These are phyloP conservation scores for Phymanthus crucifer DNA, from an alignment of 92 coral and sea anemone genomes.

Conservation along the genomic window DNA sequence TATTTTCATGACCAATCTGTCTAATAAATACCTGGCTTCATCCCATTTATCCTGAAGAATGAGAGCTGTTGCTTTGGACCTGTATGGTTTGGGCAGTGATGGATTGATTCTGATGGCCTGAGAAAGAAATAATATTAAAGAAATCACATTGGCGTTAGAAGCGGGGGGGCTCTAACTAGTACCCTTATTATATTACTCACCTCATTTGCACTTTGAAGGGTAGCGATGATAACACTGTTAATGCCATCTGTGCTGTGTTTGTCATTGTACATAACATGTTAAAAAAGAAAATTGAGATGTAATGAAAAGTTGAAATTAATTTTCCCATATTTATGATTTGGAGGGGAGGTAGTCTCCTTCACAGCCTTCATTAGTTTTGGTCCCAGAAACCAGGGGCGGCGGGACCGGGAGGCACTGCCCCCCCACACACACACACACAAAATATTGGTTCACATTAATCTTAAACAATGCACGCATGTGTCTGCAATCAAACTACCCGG, in stretches of 20 bases:
- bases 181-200: neutral
- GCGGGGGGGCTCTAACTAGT: neutral
- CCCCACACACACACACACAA: too few species aligned
- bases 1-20: neutral
- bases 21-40: slow-evolving; percentile 49
- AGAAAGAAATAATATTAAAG: neutral
- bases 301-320: too few species aligned
- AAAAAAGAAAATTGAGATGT: neutral
- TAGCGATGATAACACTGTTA: slow-evolving; percentile 9
- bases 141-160: neutral
- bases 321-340: too few species aligned
- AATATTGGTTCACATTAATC: too few species aligned
- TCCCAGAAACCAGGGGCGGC: too few species aligned
- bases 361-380: too few species aligned
- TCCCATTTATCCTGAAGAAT: slow-evolving; percentile 62
- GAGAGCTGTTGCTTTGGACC: slow-evolving; percentile 58
- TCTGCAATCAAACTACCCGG: too few species aligned
- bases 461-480: too few species aligned
- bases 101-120: slow-evolving; percentile 53
- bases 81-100: slow-evolving; percentile 39
- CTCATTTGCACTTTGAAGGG: slow-evolving; percentile 12
- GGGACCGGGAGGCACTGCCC: too few species aligned
- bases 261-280: neutral
- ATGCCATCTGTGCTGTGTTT: slow-evolving; percentile 18
- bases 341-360: too few species aligned